Evolutionary conservation across 1,140 invertebrate genomes (phyloP).

Genomic region (Meloidogyne chitwoodi): DNA sequence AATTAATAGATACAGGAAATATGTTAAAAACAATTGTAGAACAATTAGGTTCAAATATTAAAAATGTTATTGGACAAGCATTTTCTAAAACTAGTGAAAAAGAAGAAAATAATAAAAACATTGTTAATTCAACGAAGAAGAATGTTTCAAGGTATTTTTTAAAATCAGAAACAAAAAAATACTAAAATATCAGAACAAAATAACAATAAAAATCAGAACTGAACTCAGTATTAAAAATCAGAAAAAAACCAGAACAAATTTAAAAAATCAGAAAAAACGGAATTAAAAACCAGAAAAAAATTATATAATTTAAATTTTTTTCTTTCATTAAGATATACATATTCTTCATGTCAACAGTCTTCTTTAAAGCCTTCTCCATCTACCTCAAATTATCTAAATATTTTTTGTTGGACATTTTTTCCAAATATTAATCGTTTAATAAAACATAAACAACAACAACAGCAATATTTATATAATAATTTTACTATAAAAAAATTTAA

Average conservation of each 20-base stretch:
- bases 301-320: too few relatives aligned
- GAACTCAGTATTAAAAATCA: too few relatives aligned
- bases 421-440: not conserved
- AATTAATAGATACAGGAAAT: not conserved
- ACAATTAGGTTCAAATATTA: slow-evolving; percentile 5
- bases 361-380: not conserved
- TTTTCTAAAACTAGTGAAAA: not conserved
- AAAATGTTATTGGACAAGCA: slow-evolving; percentile 22
- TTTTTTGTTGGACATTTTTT: slow-evolving; percentile 3
- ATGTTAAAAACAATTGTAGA: slow-evolving; percentile 20
- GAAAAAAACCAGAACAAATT: too few relatives aligned
- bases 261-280: too few relatives aligned
- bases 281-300: too few relatives aligned
- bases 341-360: not conserved
- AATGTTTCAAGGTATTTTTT: not conserved
- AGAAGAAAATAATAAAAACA: not conserved
- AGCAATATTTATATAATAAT: too few relatives aligned
- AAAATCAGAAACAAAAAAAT: too few relatives aligned
- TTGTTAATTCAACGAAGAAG: not conserved
- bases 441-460: not conserved
- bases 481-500: not conserved
- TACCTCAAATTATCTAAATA: not conserved
- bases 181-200: too few relatives aligned
- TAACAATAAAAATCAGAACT: too few relatives aligned
- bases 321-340: not conserved